phyloP scores from a whole-genome alignment of 2,113 vertebrate species.

The Carettochelys insculpta region DNA sequence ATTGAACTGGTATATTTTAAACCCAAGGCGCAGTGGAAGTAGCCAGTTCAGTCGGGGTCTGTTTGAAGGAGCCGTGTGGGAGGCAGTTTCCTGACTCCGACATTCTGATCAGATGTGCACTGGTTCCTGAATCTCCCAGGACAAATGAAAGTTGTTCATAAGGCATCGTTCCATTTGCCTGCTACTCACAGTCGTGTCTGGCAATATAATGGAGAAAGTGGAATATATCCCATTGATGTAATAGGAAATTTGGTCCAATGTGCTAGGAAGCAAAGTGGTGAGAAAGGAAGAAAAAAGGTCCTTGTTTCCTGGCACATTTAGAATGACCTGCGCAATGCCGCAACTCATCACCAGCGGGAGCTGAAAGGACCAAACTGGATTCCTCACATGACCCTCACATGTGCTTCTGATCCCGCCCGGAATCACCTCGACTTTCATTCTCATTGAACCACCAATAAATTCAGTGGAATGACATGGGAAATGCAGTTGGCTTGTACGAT shows the following conservation, averaged over 20 bases:
- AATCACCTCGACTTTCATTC: not conserved
- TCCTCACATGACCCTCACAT: not conserved
- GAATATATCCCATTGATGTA: not conserved
- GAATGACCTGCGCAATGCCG: not conserved
- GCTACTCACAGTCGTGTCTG: not conserved
- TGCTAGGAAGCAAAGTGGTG: not conserved
- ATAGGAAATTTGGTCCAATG: not conserved
- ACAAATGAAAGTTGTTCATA: too few relatives aligned
- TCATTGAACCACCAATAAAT: not conserved
- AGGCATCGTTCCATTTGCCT: too few relatives aligned
- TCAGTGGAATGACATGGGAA: not conserved
- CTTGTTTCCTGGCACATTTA: not conserved
- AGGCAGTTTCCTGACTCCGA: too few relatives aligned
- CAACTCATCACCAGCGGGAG: not conserved
- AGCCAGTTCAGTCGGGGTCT: too few relatives aligned
- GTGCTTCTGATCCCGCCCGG: not conserved
- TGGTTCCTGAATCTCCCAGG: too few relatives aligned
- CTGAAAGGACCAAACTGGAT: not conserved
- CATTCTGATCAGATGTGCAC: too few relatives aligned
- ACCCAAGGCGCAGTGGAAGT: too few relatives aligned
- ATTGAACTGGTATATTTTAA: too few relatives aligned
- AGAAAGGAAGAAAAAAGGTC: not conserved
- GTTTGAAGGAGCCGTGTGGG: too few relatives aligned
- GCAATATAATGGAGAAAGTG: not conserved
- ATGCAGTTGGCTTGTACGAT: not conserved